Conservation (phyloP, 2,113 vertebrate species). For the Ceratotherium simum region DNA sequence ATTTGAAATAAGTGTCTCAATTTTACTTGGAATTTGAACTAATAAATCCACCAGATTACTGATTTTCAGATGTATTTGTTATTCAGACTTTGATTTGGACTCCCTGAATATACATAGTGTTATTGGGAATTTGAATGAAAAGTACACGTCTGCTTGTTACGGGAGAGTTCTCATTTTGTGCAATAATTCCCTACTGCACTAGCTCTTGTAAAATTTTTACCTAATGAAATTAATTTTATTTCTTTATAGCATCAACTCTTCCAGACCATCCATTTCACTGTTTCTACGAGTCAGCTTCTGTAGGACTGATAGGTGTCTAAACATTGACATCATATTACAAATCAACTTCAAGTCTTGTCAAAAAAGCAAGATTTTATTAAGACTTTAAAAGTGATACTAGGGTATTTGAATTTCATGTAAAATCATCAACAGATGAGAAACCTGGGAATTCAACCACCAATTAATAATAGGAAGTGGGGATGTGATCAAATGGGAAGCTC, state of each 20-base stretch:
- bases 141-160: neutral
- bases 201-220: too few relatives aligned
- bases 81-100: neutral
- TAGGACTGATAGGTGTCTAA: neutral
- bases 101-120: neutral
- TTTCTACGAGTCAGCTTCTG: neutral
- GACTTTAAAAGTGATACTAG: neutral
- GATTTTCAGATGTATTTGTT: neutral
- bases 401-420: neutral
- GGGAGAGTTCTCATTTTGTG: neutral
- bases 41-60: too few relatives aligned
- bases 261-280: too few relatives aligned
- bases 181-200: neutral
- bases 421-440: neutral
- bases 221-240: neutral
- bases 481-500: neutral
- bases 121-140: neutral
- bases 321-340: too few relatives aligned
- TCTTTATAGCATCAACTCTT: neutral
- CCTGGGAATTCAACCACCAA: neutral
- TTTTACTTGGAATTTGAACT: neutral
- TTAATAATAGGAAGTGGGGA: neutral
- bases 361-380: neutral
- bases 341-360: neutral
- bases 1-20: neutral